Conservation (phyloP, 2,113 vertebrate genomes). For the Dascyllus trimaculatus region DNA sequence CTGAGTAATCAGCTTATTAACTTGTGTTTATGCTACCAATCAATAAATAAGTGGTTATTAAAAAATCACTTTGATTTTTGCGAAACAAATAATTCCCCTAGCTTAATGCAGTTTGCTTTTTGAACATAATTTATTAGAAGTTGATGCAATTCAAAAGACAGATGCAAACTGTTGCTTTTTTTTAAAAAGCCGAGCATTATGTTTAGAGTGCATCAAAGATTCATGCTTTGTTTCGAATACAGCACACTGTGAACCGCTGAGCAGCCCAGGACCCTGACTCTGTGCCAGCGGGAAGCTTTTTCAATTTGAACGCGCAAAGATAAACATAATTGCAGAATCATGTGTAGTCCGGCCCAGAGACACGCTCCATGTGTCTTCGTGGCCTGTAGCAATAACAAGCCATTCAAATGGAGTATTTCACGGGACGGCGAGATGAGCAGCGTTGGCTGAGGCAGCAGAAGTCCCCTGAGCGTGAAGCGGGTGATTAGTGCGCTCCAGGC, state of each 20-base stretch:
- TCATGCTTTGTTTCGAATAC: conserved; percentile 20
- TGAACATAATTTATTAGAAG: too few species aligned
- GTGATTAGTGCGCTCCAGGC: conserved; percentile 36
- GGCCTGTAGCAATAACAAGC: conserved; percentile 40
- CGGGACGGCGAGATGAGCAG: conserved; percentile 20
- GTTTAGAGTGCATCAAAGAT: background rate
- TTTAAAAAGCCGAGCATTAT: too few species aligned
- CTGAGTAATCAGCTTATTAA: too few species aligned
- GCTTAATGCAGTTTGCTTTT: too few species aligned
- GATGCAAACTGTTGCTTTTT: too few species aligned
- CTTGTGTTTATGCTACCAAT: too few species aligned
- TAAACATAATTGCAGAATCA: conserved; percentile 38
- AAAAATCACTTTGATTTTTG: too few species aligned
- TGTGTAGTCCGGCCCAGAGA: background rate
- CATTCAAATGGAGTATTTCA: conserved; percentile 40
- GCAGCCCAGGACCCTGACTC: background rate
- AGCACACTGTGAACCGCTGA: background rate
- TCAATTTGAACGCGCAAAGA: conserved; percentile 33
- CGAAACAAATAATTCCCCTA: too few species aligned
- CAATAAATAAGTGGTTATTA: too few species aligned
- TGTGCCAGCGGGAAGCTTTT: conserved; percentile 20
- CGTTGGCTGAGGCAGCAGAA: conserved; percentile 33
- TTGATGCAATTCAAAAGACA: too few species aligned
- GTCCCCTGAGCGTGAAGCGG: conserved; percentile 29
- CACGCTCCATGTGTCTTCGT: conserved; percentile 31